phyloP scores from a whole-genome alignment of 2,888 invertebrate species.

The Ophraella communa region DNA sequence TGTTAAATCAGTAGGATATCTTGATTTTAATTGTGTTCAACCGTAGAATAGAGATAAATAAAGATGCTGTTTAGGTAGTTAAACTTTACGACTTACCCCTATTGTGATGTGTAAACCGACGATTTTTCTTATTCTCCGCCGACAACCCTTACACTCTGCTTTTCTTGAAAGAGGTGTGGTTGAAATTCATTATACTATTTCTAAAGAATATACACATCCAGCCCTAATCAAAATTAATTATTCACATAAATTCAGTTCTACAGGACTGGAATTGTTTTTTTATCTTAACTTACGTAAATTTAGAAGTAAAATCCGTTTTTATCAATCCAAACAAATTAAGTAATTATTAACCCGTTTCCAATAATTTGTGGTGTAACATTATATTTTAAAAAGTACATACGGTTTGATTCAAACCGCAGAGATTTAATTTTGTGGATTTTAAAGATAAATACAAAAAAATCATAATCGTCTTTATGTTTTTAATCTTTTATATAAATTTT shows the following conservation, averaged over 20 bases:
- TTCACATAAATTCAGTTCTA: conserved; percentile 35
- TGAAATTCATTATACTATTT: conserved; percentile 34
- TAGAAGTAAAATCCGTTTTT: neutral
- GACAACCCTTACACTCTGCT: conserved; percentile 45
- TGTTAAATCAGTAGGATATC: conserved; percentile 20
- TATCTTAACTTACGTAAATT: neutral
- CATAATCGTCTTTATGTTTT: too few species aligned
- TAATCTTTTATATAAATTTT: too few species aligned
- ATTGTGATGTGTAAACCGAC: conserved; percentile 47
- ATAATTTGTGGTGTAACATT: too few species aligned
- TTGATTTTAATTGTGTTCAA: conserved; percentile 29
- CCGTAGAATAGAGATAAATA: conserved; percentile 34
- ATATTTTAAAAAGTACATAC: too few species aligned
- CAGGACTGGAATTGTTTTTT: conserved; percentile 21
- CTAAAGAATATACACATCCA: conserved; percentile 30
- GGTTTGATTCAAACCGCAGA: too few species aligned
- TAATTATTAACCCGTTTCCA: neutral
- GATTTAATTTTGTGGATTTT: too few species aligned
- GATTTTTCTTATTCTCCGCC: conserved; percentile 44
- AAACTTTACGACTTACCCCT: conserved; percentile 47
- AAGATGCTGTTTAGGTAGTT: conserved; percentile 45
- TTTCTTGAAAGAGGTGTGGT: conserved; percentile 41
- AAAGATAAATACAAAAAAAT: too few species aligned
- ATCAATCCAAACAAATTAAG: neutral
- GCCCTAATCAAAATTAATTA: conserved; percentile 33